Evolutionary conservation across 2,797 vertebrate genomes (phyloP), one percentile per base, ranked within the genome.

Genomic region (Sphaeramia orbicularis): DNA sequence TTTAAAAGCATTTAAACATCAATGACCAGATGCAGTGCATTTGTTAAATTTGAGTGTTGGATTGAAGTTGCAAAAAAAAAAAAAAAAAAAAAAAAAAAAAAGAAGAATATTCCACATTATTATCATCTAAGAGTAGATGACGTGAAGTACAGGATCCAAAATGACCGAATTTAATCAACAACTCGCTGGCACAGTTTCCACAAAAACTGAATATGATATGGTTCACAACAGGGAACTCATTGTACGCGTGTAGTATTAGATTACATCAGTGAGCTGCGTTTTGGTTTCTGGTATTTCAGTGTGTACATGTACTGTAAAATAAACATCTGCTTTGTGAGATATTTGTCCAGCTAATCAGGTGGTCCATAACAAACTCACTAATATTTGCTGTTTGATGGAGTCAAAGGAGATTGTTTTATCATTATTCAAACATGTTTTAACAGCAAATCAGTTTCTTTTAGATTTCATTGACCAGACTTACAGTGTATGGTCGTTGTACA

Each of bases 201-300:
- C 45, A 52, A 80, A 77, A 83, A 79, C 41, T 16, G 55, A 74
- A 75, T 59, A 69, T 68, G 53, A 83, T 70, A 70, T 61, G 58
- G 49, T 41, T 48, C 27, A 50, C 57, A 42, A 12, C 69, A 36
- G 15, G 41, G 50, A 42, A 30, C 50, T 50, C 65, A 65, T 62
- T 65, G 63, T 65, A 42, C 54, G 59, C 41, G 38, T 53, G 15
- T 0, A 18, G 49, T 64, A 81, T 74, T 62, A 10, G 14, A 71
- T 84, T 84, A 70, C 71, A 64, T 12, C 13, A 65, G 40, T 27
- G 12, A 58, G 36, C 40, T 21, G 14, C 65, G 9, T 32, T 62
- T 19, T 37, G 32, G 43, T 75, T 72, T 76, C 41, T 74, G 54
- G 52, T 56, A 15, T 65, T 42, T 64, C 35, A 43, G 18, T 15